Conservation (phyloP, 1,140 invertebrate genomes). For the Drosophila parabipectinata region DNA sequence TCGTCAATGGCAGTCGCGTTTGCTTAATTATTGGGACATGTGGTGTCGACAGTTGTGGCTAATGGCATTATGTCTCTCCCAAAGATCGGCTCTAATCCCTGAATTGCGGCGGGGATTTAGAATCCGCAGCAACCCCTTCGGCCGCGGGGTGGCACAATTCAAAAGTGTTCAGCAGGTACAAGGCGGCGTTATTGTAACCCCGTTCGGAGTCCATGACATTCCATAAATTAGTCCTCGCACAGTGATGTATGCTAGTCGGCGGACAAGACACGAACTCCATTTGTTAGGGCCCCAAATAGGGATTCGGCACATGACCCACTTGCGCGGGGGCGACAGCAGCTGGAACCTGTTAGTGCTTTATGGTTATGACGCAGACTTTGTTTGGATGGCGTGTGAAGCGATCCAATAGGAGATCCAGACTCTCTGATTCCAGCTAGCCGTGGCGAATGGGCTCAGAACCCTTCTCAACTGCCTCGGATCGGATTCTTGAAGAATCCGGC, state of each 20-base stretch:
- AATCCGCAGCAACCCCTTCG: slow-evolving; percentile 17
- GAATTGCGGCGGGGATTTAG: slow-evolving; percentile 62
- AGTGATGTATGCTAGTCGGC: slow-evolving; percentile 21
- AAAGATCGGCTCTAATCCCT: slow-evolving; percentile 47
- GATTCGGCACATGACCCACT: slow-evolving; percentile 62
- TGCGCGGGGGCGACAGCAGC: slow-evolving; percentile 22
- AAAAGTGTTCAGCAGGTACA: slow-evolving; percentile 28
- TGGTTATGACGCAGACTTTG: slow-evolving; percentile 18
- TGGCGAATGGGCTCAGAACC: slow-evolving; percentile 50
- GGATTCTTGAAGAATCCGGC: slow-evolving; percentile 2
- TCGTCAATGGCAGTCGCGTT: slow-evolving; percentile 57
- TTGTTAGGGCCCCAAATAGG: slow-evolving; percentile 8
- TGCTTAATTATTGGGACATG: slow-evolving; percentile 79
- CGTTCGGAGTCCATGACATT: slow-evolving; percentile 45
- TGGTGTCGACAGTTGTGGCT: slow-evolving; percentile 79
- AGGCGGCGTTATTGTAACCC: slow-evolving; percentile 14
- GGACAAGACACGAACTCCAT: no score
- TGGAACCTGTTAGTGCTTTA: slow-evolving; percentile 13
- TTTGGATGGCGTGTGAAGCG: slow-evolving; percentile 30
- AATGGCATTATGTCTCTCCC: slow-evolving; percentile 62
- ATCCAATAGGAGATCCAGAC: background rate
- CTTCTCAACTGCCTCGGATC: slow-evolving; percentile 18
- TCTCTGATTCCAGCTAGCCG: slow-evolving; percentile 8
- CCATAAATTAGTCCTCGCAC: slow-evolving; percentile 39
- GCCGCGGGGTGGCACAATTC: slow-evolving; percentile 16